Evolutionary conservation across 2,113 vertebrate species (phyloP).

Genomic region (Perca fluviatilis): DNA sequence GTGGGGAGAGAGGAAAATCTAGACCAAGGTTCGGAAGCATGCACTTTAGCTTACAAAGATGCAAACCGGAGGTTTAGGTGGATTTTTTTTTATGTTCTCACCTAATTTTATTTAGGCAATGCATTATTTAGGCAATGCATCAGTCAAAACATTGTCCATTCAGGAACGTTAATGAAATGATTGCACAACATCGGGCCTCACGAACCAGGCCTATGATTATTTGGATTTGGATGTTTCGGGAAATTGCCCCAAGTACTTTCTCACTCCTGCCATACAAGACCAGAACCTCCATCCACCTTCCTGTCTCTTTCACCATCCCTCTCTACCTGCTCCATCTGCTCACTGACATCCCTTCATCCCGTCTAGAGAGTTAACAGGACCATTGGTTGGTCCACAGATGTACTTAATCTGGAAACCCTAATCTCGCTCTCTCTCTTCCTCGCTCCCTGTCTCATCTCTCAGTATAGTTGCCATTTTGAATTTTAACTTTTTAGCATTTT

Average conservation of each 20-base stretch:
- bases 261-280: conserved; percentile 17
- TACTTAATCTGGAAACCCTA: conserved; percentile 71
- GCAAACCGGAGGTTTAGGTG: conserved; percentile 38
- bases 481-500: conserved; percentile 16
- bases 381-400: conserved; percentile 62
- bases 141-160: conserved; percentile 50
- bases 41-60: conserved; percentile 53
- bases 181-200: conserved; percentile 70
- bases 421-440: conserved; percentile 53
- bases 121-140: too few relatives aligned
- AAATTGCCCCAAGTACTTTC: conserved; percentile 59
- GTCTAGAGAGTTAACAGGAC: conserved; percentile 53
- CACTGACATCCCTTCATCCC: conserved; percentile 37
- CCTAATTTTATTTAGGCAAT: conserved; percentile 39
- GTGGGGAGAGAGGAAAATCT: conserved; percentile 52
- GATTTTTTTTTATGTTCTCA: conserved; percentile 39
- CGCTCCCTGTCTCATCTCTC: conserved; percentile 19
- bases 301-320: conserved; percentile 10
- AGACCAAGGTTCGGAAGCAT: conserved; percentile 60
- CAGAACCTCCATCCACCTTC: conserved; percentile 55
- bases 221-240: conserved; percentile 53
- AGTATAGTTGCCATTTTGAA: conserved; percentile 50
- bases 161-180: conserved; percentile 40
- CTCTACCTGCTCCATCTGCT: conserved; percentile 40
- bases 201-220: conserved; percentile 65